Percentiles rank a stretch among this genome's conserved stretches.
phyloP scores from a whole-genome alignment of 2,888 invertebrate genomes.

The Cartodere bifasciata region DNA sequence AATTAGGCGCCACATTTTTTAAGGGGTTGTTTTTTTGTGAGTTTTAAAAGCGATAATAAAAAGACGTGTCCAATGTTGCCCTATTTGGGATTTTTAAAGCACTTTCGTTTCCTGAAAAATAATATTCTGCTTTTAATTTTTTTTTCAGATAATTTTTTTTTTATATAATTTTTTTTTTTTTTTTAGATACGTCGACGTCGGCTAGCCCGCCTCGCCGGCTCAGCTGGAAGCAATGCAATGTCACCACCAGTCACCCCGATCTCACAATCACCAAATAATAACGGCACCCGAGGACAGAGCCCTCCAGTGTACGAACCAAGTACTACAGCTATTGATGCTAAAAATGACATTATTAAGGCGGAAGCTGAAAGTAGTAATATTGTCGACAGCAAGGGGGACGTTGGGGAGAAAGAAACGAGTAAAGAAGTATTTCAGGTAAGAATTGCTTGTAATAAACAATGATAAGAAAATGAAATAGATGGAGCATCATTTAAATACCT shows the following conservation, averaged over 20 bases:
- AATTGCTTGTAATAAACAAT: no score
- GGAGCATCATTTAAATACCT: no score
- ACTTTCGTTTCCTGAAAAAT: no score
- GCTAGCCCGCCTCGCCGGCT: constrained; percentile 56
- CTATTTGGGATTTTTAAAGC: no score
- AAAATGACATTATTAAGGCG: constrained; percentile 1
- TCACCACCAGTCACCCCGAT: constrained; percentile 40
- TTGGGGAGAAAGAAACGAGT: not conserved
- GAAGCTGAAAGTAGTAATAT: constrained; percentile 1
- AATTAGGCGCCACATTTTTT: no score
- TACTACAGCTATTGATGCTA: constrained; percentile 8
- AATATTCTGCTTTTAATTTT: no score
- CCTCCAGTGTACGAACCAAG: constrained; percentile 5
- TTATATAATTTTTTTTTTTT: constrained; percentile 20
- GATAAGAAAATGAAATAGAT: no score
- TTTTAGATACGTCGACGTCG: constrained; percentile 64
- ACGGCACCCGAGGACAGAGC: constrained; percentile 21
- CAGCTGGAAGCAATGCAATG: constrained; percentile 40
- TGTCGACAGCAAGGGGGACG: not conserved
- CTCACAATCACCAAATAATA: constrained; percentile 30
- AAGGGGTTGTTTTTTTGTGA: no score
- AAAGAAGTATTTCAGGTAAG: no score
- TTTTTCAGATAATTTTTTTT: no score
- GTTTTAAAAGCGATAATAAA: no score
- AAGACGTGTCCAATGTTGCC: no score